Evolutionary conservation across 2,888 invertebrate species (phyloP), one percentile per base, ranked within the genome.

Genomic region (Hirtodrosophila confusa): DNA sequence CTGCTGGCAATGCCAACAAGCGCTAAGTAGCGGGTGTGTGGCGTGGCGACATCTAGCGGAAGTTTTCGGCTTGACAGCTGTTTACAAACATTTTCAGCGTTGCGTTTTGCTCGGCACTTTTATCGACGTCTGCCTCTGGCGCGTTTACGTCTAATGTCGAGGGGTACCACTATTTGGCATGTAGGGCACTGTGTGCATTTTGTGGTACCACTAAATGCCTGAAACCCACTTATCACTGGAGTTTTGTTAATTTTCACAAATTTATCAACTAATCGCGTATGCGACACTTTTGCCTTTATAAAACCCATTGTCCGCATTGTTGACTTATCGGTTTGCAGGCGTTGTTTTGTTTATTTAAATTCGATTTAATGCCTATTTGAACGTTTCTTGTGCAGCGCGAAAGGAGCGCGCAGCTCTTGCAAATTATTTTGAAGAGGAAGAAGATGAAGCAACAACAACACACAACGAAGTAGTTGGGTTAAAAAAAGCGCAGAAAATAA

Each of bases 171-270:
- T 83, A 69, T 72, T 75, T 78, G 58, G 8, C 69, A 75, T 75
- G 82, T 78, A 89, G 72, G 69, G 71, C 69, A 68, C 17, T 63
- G 69, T 64, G 63, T 60, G 39, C 48, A 55, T 48, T 76, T 70
- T 68, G 87, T 73, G 90, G 90, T 82, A 88, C 90, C 90, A 86
- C 89, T 80, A 80, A 80, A 74, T 62, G 65, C 37, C 66, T 68
- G 73, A 69, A 82, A 57, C 51, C 60, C 69, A 79, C 73, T 76
- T 76, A 80, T 70, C 84, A 75, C 67, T 86, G 88, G 80, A 86
- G 80, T 86, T 83, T 74, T 64, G 55, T 47, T 56, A 27, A 63
- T 75, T 75, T 78, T 75, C 45, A 67, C 57, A 39, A 17, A 31
- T 65, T 71, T 68, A 6, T 8, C 40, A 3, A 37, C 35, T 37